Evolutionary conservation across 2,113 vertebrate species (phyloP).

Genomic region (Upupa epops): DNA sequence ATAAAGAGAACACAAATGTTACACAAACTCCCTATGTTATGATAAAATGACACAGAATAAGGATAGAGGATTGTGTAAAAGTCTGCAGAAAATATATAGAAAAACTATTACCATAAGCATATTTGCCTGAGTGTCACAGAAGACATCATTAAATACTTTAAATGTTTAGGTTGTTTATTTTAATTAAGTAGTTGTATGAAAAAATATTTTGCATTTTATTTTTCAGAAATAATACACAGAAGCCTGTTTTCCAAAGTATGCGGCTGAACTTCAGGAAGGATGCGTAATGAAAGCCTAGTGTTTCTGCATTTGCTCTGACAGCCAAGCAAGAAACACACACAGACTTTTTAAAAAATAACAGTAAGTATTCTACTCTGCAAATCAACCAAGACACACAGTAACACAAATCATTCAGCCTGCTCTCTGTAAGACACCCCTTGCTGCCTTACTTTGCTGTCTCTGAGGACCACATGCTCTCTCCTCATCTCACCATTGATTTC

Average conservation of each 20-base stretch:
- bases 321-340: background rate
- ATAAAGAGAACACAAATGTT: background rate
- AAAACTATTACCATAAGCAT: background rate
- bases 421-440: background rate
- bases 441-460: background rate
- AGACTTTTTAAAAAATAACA: background rate
- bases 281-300: background rate
- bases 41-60: background rate
- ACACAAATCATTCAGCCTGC: background rate
- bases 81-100: background rate
- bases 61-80: background rate
- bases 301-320: background rate
- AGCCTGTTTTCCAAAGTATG: background rate
- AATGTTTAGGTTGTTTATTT: background rate
- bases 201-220: background rate
- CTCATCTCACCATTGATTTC: conserved; percentile 4
- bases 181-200: background rate
- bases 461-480: background rate
- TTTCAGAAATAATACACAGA: background rate
- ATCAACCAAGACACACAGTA: background rate
- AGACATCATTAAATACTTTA: background rate
- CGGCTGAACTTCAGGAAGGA: background rate
- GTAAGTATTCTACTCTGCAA: background rate
- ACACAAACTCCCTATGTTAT: background rate
- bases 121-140: background rate